Base-by-base conservation (phyloP, 2,797 vertebrate species). In the Cryptoblepharus egeriae region DNA sequence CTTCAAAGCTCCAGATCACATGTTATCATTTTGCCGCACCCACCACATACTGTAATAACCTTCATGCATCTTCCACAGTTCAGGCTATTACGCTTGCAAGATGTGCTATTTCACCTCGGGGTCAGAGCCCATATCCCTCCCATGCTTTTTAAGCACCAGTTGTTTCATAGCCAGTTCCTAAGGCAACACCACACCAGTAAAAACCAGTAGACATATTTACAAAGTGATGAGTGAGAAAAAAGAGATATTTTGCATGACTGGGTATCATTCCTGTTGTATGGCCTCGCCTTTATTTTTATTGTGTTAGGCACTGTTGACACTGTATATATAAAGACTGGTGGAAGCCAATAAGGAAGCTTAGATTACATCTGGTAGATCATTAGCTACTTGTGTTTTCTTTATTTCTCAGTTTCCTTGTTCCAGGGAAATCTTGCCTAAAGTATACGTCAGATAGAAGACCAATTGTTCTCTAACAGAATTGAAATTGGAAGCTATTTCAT, bases 1-100 rank as follows among this genome's bases (percentile, higher is more conserved):
- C 82, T 84, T 84, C 82, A 84, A 84, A 84, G 82, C 37, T n/a
- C 22, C 2, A 18, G 30, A 24, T 68, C 15, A 15, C 22, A 30
- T 18, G 32, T 58, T 49, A 30, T 52, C 82, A 16, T 74, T 61
- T 39, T 39, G 45, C 71, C 77, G 24, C 26, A 68, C 71, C 82
- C 63, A 68, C 63, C n/a, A 24, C 22, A 5, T 74, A 28, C 39
- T 68, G 77, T 35, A 75, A 37, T 61, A 61, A 75, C 70, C 39
- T 61, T 39, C 64, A 39, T 4, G 42, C 70, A 67, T 64, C 52
- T 84, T 74, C 55, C 67, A 52, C 63, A 11, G 60, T 45, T 72
- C 37, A 32, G 55, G 64, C 69, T 60, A 74, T 79, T 84, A 75
- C 67, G n/a, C 58, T 60, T 35, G 39, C 70, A 68, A 5, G 70